phyloP scores from a whole-genome alignment of 2,888 invertebrate species.

The Lasioglossum calceatum region DNA sequence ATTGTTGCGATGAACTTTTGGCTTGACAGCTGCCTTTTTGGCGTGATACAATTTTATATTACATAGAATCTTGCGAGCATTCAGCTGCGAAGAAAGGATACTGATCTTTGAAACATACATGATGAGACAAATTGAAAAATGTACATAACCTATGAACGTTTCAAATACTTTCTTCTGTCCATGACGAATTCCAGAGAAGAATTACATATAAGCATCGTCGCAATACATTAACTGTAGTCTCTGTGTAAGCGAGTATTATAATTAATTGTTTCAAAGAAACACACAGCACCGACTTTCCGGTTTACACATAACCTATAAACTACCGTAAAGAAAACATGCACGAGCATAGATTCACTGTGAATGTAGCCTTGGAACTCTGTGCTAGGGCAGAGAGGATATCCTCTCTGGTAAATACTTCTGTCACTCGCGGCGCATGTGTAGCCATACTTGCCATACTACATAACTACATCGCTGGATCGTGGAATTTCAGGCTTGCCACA shows the following conservation, averaged over 20 bases:
- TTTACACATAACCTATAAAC: conserved; percentile 50
- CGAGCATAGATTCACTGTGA: no score
- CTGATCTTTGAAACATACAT: neutral
- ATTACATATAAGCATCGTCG: neutral
- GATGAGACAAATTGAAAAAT: neutral
- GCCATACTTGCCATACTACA: no score
- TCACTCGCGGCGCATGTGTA: no score
- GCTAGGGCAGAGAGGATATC: no score
- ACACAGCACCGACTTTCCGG: neutral
- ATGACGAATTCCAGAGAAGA: neutral
- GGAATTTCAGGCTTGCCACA: no score
- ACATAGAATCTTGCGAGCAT: no score
- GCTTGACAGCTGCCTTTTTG: neutral
- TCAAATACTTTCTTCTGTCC: neutral
- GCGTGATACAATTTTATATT: neutral
- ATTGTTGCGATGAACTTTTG: neutral
- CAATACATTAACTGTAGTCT: neutral
- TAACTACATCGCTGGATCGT: no score
- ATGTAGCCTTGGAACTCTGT: no score
- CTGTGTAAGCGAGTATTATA: neutral
- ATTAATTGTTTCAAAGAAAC: neutral
- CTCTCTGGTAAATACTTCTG: no score
- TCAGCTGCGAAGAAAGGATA: neutral
- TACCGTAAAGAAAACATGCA: no score
- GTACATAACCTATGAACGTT: neutral